Evolutionary conservation across 2,888 invertebrate species (phyloP).

Genomic region (Meandrusa payeni): DNA sequence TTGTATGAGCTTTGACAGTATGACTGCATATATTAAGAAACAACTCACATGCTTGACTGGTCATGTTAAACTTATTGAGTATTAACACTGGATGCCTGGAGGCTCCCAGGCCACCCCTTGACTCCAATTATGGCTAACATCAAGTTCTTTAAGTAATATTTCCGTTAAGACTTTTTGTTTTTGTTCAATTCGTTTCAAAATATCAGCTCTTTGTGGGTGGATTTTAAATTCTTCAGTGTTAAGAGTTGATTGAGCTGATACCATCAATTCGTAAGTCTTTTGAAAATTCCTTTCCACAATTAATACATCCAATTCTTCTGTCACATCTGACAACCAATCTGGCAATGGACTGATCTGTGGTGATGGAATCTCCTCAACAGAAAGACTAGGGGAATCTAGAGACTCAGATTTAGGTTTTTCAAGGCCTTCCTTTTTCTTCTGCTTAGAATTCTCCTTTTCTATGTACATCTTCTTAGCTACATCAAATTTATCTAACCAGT

Average conservation of each 20-base stretch:
- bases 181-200: constrained; percentile 82
- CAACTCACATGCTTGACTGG: constrained; percentile 88
- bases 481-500: constrained; percentile 97
- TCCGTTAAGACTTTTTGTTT: constrained; percentile 90
- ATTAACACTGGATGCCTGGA: constrained; percentile 91
- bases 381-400: constrained; percentile 71
- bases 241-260: constrained; percentile 69
- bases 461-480: constrained; percentile 91
- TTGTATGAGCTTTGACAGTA: constrained; percentile 89
- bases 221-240: constrained; percentile 60
- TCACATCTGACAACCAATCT: constrained; percentile 94
- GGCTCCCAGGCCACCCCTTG: constrained; percentile 93
- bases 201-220: constrained; percentile 62
- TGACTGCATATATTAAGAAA: constrained; percentile 91
- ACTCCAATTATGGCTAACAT: constrained; percentile 94
- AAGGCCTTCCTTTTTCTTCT: constrained; percentile 67
- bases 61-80: constrained; percentile 87
- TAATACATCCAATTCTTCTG: constrained; percentile 96
- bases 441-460: constrained; percentile 81
- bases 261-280: constrained; percentile 91
- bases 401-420: constrained; percentile 63
- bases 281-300: constrained; percentile 98
- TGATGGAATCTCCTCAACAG: constrained; percentile 66
- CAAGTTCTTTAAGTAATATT: constrained; percentile 92
- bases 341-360: constrained; percentile 77